Conservation (phyloP, 2,113 vertebrate genomes). For the Heterotis niloticus region DNA sequence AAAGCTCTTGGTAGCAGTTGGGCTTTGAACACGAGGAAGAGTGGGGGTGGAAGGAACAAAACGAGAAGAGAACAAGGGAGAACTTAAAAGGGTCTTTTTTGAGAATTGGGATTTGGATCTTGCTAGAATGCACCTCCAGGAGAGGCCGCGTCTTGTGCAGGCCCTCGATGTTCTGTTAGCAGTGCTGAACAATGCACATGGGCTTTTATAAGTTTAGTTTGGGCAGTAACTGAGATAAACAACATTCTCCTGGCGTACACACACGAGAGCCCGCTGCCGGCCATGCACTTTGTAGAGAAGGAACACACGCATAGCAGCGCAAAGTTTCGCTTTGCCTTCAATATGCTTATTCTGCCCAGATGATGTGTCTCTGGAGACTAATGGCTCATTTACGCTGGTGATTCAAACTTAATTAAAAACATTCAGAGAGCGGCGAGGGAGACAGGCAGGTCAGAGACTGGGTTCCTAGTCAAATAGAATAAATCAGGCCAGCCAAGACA, state of each 20-base stretch:
- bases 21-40: neutral
- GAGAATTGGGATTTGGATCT: neutral
- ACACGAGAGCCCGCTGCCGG: conserved; percentile 38
- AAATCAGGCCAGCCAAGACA: conserved; percentile 32
- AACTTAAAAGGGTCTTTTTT: neutral
- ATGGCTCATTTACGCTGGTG: conserved; percentile 53
- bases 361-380: conserved; percentile 52
- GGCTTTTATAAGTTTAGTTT: conserved; percentile 46
- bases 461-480: conserved; percentile 42
- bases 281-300: conserved; percentile 27
- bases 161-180: conserved; percentile 36
- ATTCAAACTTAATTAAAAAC: conserved; percentile 54
- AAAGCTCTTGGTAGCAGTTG: neutral
- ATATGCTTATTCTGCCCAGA: conserved; percentile 58
- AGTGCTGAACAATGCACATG: conserved; percentile 49
- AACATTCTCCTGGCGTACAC: conserved; percentile 51
- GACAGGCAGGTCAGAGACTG: conserved; percentile 40
- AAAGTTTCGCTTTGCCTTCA: conserved; percentile 48
- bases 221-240: conserved; percentile 49
- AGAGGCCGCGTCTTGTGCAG: conserved; percentile 31
- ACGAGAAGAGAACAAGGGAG: conserved; percentile 4
- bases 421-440: conserved; percentile 38
- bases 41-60: neutral
- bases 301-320: conserved; percentile 34
- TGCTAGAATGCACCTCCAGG: conserved; percentile 11